These are phyloP conservation scores for Limonius californicus DNA, from an alignment of 1,140 invertebrate species.

Conservation along the genomic window DNA sequence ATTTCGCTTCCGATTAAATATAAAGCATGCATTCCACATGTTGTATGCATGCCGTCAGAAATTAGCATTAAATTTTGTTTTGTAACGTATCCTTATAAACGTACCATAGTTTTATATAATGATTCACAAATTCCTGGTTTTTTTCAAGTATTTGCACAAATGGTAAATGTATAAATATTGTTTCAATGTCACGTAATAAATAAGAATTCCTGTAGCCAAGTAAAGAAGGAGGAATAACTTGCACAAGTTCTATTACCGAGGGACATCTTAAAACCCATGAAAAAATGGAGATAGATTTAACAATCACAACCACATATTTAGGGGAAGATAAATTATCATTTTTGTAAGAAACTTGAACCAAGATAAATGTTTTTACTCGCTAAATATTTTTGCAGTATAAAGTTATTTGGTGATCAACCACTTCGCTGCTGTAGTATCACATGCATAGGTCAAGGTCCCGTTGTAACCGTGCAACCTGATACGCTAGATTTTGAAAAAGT, in stretches of 20 bases:
- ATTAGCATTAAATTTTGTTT: conserved; percentile 39
- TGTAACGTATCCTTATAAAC: conserved; percentile 34
- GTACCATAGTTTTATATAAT: conserved; percentile 31
- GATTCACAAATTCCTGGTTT: conserved; percentile 26
- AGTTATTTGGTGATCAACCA: conserved; percentile 26
- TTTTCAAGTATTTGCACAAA: conserved; percentile 22
- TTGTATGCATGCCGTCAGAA: conserved; percentile 28
- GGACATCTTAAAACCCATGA: background rate
- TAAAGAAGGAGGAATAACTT: background rate
- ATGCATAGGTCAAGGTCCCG: conserved; percentile 49
- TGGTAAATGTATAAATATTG: background rate
- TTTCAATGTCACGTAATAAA: background rate
- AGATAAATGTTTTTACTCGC: too few species aligned
- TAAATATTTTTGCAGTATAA: conserved; percentile 29
- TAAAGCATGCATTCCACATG: conserved; percentile 21
- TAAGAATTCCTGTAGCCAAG: background rate
- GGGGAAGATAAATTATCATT: conserved; percentile 4
- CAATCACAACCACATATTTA: background rate
- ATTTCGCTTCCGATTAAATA: conserved; percentile 23
- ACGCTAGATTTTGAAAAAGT: conserved; percentile 44
- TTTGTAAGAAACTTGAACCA: too few species aligned
- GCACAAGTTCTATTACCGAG: background rate
- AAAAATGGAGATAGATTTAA: conserved; percentile 23
- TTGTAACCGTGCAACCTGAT: conserved; percentile 42
- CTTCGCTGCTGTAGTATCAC: conserved; percentile 37